A percentile compares a stretch with the other conserved stretches of the same genome.
Conservation (phyloP, 2,888 invertebrate genomes). For the Ophion obscuratus region DNA sequence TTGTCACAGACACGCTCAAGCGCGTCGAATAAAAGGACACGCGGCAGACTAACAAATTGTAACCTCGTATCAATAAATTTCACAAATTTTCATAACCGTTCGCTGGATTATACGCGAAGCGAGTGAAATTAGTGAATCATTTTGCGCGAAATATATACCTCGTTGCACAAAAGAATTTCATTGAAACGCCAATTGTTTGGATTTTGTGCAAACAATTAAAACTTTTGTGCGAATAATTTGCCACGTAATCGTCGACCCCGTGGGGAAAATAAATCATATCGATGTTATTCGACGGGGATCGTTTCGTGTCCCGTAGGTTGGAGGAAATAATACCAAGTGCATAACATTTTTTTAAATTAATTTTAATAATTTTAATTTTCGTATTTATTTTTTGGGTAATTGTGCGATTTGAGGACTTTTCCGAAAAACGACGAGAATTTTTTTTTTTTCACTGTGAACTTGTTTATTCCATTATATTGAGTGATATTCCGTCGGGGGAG, state of each 20-base stretch:
- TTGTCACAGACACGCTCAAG: neutral
- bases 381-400: too few relatives aligned
- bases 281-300: neutral
- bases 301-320: neutral
- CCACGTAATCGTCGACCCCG: neutral
- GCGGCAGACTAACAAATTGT: conserved; percentile 7
- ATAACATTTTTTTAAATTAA: too few relatives aligned
- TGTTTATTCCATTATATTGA: too few relatives aligned
- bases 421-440: too few relatives aligned
- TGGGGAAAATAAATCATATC: neutral
- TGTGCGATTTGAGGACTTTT: too few relatives aligned
- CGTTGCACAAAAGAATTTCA: neutral
- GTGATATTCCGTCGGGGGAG: too few relatives aligned
- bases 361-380: too few relatives aligned
- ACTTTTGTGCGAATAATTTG: neutral
- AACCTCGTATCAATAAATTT: conserved; percentile 9
- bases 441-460: too few relatives aligned
- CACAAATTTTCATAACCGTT: neutral
- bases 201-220: too few relatives aligned
- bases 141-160: neutral
- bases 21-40: neutral
- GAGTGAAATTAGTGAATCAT: conserved; percentile 6
- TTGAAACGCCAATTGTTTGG: neutral
- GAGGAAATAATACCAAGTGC: too few relatives aligned
- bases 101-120: neutral